Evolutionary conservation across 1,140 invertebrate species (phyloP), one percentile per base, ranked within the genome.

Genomic region (Tetramorium alpestre): DNA sequence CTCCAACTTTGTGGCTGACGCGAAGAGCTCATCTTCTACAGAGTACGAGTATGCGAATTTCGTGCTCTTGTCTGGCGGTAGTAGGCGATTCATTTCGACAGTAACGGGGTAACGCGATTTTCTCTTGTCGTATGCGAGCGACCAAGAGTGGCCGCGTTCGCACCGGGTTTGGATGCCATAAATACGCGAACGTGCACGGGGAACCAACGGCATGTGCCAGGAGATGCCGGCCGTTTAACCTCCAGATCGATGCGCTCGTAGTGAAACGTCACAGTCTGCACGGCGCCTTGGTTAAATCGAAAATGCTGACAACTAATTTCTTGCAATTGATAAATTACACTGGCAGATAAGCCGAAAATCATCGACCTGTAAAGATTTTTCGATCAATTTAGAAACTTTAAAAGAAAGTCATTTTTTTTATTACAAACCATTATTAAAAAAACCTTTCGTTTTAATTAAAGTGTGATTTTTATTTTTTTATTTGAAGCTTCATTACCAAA

Each of bases 31-130:
- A 80, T 86, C 60, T 60, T 22, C 25, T 38, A 13, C 7, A 28
- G 25, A 56, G 25, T 47, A 58, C 70, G 47, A 62, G 77, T 28
- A 41, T 49, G 69, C 51, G 64, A 86, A 80, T 86, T 81, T 82
- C 60, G 58, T 60, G 25, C 8, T 41, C 64, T 73, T 70, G 89
- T 90, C 77, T 62, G 41, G 51, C 89, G 80, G 62, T 80, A 88
- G 58, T 41, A 25, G 70, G 25, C 73, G 89, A 90, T 90, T 90
- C 82, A 81, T 90, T 86, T 81, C 89, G 60, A 28, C 76, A 25
- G 54, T 33, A 80, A 44, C 62, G 41, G 64, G 13, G 44, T 88
- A 90, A 91, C 82, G 47, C 87, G 89, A 91, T 88, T 87, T 80
- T 54, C 88, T 85, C 88, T 69, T 64, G 69, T 56, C 11, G 47